These are phyloP conservation scores for Ceyx margarethae DNA, from an alignment of 2,113 vertebrate genomes.

Conservation along the genomic window DNA sequence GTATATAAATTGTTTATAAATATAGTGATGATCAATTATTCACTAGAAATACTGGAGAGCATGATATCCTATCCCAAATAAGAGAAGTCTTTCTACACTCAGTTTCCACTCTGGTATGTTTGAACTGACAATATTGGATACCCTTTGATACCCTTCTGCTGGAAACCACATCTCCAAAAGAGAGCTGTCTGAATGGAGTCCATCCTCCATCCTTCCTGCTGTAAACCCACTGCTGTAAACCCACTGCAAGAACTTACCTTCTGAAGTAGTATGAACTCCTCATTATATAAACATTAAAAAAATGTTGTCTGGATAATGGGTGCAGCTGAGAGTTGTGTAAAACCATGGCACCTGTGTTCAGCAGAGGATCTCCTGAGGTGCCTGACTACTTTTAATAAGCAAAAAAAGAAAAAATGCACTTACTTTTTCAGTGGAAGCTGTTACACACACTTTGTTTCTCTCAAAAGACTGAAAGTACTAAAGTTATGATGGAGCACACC, in stretches of 20 bases:
- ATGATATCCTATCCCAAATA: not conserved
- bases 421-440: not conserved
- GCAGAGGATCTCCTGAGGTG: not conserved
- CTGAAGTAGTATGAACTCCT: not conserved
- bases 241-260: not conserved
- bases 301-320: not conserved
- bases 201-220: not conserved
- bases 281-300: not conserved
- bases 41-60: not conserved
- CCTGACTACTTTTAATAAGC: not conserved
- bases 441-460: not conserved
- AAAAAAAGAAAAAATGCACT: not conserved
- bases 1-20: constrained; percentile 21
- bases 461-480: rapidly evolving
- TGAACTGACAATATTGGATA: not conserved
- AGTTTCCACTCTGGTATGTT: not conserved
- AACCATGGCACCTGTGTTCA: not conserved
- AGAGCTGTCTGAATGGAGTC: not conserved
- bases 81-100: not conserved
- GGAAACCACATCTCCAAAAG: not conserved
- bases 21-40: not conserved
- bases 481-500: no score
- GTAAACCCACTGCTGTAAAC: not conserved
- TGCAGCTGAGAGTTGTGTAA: not conserved
- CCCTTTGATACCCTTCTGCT: not conserved